Base-by-base conservation (phyloP, 2,113 vertebrate species). In the Ploceus nigricollis region DNA sequence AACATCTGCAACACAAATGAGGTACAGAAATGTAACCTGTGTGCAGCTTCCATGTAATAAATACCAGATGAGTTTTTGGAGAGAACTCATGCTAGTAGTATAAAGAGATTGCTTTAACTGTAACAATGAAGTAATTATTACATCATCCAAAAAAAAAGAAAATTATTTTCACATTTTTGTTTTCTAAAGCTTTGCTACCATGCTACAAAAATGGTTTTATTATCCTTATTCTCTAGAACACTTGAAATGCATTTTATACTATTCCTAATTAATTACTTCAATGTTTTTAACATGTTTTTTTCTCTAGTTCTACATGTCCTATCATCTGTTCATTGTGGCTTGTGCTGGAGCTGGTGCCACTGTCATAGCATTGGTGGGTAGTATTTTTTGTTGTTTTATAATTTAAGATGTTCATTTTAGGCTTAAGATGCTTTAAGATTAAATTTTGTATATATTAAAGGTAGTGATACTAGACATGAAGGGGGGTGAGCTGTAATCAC, bases 281-380 rank as follows among this genome's bases (percentile, higher is more conserved):
- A 53, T 60, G 19, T 84, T 86, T 92, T 80, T 82, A 70, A 92
- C 40, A 6, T 96, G 21, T 94, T 65, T 97, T 61, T 93, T 75
- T 39, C 96, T 90, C 85, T 97, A 99, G 99, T 99, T 99, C 98
- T 99, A 99, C 98, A 98, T 99, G 98, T 99, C 99, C 54, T 99
- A 99, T 63, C 99, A 99, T 97, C 98, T 99, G 97, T 99, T 99
- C 98, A 99, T 99, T 83, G 99, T 99, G 95, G 99, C 99, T 63
- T 99, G 99, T 88, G 99, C 99, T 11, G 99, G 99, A 96, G 99
- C 99, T 69, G 99, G 99, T 86, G 99, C 99, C 92, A 99, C 99
- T 16, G 99, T 99, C 94, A 99, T 99, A 93, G 99, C 99, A 96
- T 96, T 99, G 99, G 99, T 99, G 98, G 99, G 99, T 98, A 96